Evolutionary conservation across 2,113 vertebrate genomes (phyloP).

Genomic region (Rhynchomys soricoides): DNA sequence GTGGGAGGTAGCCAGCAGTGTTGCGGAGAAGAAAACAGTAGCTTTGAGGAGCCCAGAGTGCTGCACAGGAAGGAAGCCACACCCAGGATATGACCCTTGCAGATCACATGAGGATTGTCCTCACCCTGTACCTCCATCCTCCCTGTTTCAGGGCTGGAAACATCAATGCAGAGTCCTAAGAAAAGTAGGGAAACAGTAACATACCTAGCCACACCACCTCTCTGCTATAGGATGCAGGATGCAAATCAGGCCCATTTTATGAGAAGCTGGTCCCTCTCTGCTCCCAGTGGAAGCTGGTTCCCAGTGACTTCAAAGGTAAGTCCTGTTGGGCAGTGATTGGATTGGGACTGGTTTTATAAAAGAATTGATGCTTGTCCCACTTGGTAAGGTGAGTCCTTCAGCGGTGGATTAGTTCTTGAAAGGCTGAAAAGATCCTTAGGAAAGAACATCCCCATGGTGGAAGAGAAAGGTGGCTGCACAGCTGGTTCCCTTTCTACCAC

Average conservation of each 20-base stretch:
- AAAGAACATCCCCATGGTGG: not conserved
- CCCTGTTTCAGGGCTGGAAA: not conserved
- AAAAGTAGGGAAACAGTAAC: not conserved
- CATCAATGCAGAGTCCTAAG: rapidly evolving
- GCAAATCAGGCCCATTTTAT: not conserved
- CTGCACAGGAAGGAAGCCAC: not conserved
- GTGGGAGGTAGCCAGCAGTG: not conserved
- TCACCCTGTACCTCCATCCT: rapidly evolving
- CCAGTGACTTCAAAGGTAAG: not conserved
- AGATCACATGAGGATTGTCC: rapidly evolving
- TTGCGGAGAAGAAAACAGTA: no score
- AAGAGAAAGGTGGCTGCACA: not conserved
- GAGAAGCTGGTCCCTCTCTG: no score
- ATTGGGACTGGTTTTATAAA: not conserved
- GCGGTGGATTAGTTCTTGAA: no score
- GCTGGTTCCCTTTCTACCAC: not conserved
- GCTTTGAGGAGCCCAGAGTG: not conserved
- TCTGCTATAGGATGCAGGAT: not conserved
- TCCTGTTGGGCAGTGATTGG: not conserved
- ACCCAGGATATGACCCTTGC: rapidly evolving
- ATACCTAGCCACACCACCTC: not conserved
- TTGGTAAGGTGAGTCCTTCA: not conserved
- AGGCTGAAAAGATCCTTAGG: not conserved
- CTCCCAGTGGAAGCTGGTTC: not conserved
- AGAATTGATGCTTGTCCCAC: no score